Percentiles rank a stretch among this genome's conserved stretches.
These are phyloP conservation scores for Mugil cephalus DNA, from an alignment of 2,113 vertebrate genomes.

Conservation along the genomic window DNA sequence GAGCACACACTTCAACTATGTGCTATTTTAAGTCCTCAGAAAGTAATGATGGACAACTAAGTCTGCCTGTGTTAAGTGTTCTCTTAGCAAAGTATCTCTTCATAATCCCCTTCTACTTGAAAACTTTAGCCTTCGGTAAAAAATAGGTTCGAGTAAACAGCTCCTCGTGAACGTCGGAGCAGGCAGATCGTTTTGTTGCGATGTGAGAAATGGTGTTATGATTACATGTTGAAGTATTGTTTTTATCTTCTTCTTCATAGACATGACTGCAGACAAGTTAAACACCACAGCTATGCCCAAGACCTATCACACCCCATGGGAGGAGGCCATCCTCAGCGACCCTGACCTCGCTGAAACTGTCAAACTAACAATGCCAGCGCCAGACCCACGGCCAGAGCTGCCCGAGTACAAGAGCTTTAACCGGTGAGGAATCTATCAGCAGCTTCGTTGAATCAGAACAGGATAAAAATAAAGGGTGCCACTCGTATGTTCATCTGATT, in stretches of 20 bases:
- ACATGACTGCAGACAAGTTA: slow-evolving; percentile 88
- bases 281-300: slow-evolving; percentile 89
- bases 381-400: slow-evolving; percentile 85
- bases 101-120: slow-evolving; percentile 46
- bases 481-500: slow-evolving; percentile 29
- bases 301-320: slow-evolving; percentile 97
- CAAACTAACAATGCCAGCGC: slow-evolving; percentile 87
- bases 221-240: neutral
- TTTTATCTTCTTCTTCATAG: slow-evolving; percentile 87
- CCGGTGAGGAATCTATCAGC: slow-evolving; percentile 83
- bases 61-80: slow-evolving; percentile 61
- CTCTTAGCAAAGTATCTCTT: slow-evolving; percentile 49
- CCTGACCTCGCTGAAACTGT: slow-evolving; percentile 91
- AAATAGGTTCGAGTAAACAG: slow-evolving; percentile 16
- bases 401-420: slow-evolving; percentile 95
- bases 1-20: slow-evolving; percentile 67
- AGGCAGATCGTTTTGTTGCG: slow-evolving; percentile 5
- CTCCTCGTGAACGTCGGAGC: slow-evolving; percentile 9
- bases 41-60: slow-evolving; percentile 67
- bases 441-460: neutral
- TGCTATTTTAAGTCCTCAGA: slow-evolving; percentile 75
- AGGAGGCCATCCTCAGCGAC: slow-evolving; percentile 92
- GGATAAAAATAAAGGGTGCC: neutral
- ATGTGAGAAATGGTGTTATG: neutral
- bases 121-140: slow-evolving; percentile 19